phyloP scores from a whole-genome alignment of 1,140 invertebrate genomes.

The Papilio aristodemus region DNA sequence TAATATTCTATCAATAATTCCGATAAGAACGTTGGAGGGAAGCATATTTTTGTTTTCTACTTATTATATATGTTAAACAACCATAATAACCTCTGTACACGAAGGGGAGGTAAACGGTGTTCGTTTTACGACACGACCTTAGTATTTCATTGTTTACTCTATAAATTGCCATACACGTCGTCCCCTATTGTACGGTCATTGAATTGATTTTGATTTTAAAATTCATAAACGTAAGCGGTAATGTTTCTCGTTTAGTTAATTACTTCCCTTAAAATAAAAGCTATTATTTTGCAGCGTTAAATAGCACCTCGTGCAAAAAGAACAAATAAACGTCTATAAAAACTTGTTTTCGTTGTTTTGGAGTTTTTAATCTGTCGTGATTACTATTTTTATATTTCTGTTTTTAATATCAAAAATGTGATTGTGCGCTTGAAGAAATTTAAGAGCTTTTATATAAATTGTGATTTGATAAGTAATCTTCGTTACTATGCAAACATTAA shows the following conservation, averaged over 20 bases:
- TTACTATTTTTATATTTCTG: no score
- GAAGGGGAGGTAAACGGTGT: conserved; percentile 50
- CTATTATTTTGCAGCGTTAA: conserved; percentile 2
- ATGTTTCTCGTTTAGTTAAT: conserved; percentile 7
- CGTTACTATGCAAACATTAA: no score
- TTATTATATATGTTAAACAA: conserved; percentile 26
- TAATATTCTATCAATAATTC: neutral
- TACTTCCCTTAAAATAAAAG: neutral
- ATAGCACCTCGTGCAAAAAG: neutral
- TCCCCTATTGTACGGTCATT: conserved; percentile 16
- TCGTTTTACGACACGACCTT: conserved; percentile 36
- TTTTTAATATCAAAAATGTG: no score
- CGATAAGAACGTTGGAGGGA: neutral
- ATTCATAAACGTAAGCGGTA: neutral
- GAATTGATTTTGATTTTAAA: conserved; percentile 29
- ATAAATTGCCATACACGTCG: conserved; percentile 14
- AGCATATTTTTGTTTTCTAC: conserved; percentile 21
- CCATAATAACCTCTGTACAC: conserved; percentile 45
- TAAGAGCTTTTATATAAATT: no score
- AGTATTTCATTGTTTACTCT: conserved; percentile 38
- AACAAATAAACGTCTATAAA: neutral
- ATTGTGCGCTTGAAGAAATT: no score
- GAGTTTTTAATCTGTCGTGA: no score
- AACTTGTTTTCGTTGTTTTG: neutral
- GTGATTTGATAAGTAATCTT: no score